A percentile compares a stretch with the other conserved stretches of the same genome.
Conservation (phyloP, 2,888 invertebrate genomes). For the Trachelus iudaicus region DNA sequence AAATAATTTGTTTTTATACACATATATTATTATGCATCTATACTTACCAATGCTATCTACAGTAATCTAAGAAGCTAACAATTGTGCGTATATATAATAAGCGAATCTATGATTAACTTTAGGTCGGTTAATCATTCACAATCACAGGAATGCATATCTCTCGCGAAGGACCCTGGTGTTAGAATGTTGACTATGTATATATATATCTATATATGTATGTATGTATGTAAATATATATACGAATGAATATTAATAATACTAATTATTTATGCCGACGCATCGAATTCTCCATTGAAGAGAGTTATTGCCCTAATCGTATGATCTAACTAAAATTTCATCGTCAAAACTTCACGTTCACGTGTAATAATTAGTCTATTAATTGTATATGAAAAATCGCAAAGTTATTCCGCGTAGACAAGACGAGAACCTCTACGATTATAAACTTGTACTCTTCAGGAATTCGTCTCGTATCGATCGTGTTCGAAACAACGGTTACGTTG, state of each 20-base stretch:
- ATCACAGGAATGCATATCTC: conserved; percentile 4
- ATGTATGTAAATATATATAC: too few relatives aligned
- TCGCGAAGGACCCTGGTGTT: background rate
- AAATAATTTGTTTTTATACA: background rate
- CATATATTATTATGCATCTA: background rate
- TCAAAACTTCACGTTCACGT: background rate
- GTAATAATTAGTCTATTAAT: background rate
- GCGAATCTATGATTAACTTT: background rate
- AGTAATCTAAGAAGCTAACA: background rate
- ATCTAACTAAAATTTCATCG: background rate
- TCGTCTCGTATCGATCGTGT: background rate
- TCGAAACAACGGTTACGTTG: background rate
- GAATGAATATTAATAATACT: background rate
- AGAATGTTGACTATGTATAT: background rate
- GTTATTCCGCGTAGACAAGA: background rate
- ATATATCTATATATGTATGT: background rate
- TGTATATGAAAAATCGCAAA: background rate
- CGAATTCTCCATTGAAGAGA: background rate
- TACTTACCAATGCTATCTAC: background rate
- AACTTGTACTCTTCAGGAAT: background rate
- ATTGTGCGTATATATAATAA: conserved; percentile 1
- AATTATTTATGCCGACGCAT: background rate
- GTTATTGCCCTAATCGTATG: background rate
- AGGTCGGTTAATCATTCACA: conserved; percentile 4
- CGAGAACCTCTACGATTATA: background rate